Conservation (phyloP, 2,888 invertebrate genomes). For the Tryphoninae sp. region DNA sequence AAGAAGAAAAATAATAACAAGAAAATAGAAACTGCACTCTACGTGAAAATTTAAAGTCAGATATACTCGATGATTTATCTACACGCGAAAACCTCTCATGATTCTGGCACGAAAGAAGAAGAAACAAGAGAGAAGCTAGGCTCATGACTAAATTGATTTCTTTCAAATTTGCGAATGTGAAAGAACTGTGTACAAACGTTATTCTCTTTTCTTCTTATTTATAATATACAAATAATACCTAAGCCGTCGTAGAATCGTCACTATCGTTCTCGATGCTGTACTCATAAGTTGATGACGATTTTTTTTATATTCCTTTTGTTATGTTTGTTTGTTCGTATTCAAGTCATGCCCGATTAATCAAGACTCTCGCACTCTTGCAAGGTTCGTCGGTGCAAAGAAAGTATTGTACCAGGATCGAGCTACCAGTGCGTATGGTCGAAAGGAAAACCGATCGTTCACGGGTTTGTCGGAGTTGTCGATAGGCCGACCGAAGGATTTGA, state of each 20-base stretch:
- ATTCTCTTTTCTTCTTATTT: constrained; percentile 21
- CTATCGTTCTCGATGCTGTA: background rate
- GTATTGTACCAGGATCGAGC: background rate
- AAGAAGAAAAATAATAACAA: background rate
- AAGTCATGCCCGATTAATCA: background rate
- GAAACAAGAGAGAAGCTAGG: constrained; percentile 17
- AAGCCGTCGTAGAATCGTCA: background rate
- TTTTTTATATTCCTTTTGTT: background rate
- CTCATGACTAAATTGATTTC: constrained; percentile 6
- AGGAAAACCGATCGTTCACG: background rate
- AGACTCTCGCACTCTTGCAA: background rate
- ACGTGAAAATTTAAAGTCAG: background rate
- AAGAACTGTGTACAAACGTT: constrained; percentile 73
- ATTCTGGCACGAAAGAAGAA: constrained; percentile 28
- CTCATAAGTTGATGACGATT: background rate
- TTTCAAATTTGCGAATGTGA: constrained; percentile 69
- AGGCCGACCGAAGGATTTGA: background rate
- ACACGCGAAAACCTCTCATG: background rate
- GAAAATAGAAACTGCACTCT: background rate
- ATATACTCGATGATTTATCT: constrained; percentile 2
- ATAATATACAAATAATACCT: constrained; percentile 38
- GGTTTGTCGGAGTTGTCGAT: background rate
- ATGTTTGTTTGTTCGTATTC: background rate
- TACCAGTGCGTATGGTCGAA: background rate
- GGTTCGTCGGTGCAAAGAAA: background rate